Conservation (phyloP, 2,113 vertebrate genomes). For the Catharus fuscescens region DNA sequence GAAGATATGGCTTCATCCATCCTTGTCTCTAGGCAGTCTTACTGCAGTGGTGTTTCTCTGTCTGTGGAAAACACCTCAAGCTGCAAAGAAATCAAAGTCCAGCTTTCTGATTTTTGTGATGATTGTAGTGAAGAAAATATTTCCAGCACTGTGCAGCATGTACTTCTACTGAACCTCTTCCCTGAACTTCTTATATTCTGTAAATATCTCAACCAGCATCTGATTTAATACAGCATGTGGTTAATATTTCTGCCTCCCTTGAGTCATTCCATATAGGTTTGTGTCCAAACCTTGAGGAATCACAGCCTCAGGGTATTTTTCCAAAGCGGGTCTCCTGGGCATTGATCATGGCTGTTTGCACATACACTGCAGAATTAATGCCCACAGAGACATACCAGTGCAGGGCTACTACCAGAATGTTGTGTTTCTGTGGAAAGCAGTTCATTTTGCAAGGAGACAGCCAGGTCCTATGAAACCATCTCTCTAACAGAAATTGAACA, state of each 20-base stretch:
- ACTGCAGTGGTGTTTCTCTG: not conserved
- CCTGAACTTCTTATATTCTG: not conserved
- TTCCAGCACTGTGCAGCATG: not conserved
- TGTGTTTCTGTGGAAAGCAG: not conserved
- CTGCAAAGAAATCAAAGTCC: not conserved
- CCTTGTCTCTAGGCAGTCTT: not conserved
- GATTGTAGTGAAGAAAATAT: not conserved
- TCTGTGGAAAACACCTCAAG: not conserved
- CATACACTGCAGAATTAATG: not conserved
- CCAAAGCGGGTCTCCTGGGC: not conserved
- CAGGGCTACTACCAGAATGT: not conserved
- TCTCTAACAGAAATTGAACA: not conserved
- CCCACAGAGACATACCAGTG: not conserved
- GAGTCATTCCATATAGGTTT: not conserved
- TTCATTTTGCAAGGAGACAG: not conserved
- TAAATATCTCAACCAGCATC: not conserved
- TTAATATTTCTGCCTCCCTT: not conserved
- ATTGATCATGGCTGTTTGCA: not conserved
- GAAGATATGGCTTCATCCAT: not conserved
- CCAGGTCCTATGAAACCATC: not conserved
- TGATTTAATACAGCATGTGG: not conserved
- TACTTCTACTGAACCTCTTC: not conserved
- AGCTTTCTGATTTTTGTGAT: not conserved
- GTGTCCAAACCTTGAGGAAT: not conserved
- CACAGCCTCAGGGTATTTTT: not conserved